Evolutionary conservation across 2,797 vertebrate species (phyloP), one percentile per base, ranked within the genome.

Genomic region (Petrocephalus schoutedeni): DNA sequence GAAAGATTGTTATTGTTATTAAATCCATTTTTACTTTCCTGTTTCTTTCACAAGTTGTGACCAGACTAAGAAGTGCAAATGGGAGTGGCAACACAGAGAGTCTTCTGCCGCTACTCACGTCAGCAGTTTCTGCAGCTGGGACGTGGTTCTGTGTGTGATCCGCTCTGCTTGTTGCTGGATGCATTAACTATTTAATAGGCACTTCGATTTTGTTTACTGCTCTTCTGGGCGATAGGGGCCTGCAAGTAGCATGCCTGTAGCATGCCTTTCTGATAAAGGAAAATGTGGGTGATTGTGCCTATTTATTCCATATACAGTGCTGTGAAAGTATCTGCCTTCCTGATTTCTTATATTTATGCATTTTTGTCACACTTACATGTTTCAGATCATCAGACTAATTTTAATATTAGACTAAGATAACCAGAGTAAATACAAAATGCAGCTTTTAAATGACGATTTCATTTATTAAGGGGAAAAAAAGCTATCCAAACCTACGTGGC

Each of bases 1-100:
- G 87, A 87, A 89, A 45, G 56, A 86, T 89, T 80, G 80, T 32
- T 58, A n/a, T n/a, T 77, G 6, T 85, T 59, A 88, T 89, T 74
- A 87, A 89, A 88, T 49, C 86, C 45, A 86, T 57, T 83, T 83
- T 21, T 21, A 57, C 16, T 57, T 57, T 57, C 56, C 56, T 14
- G 16, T 57, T 14, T 12, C 56, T 16, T 16, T 57, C 56, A 16
- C 56, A 57, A 57, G 56, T 9, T 57, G 56, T 77, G 36, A 77
- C 71, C 32, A 19, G 19, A n/a, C 71, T 77, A 9, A 41, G 41
- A 77, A 19, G 71, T 77, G 36, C 5, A 19, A 3, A 28, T 74
- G 4, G 7, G 36, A 5, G 7, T 32, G 12, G 28, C 28, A 41
- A 45, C 36, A 45, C 56, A 57, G 56, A 19, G 71, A 77, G 36